Evolutionary conservation across 2,113 vertebrate species (phyloP), one percentile per base, ranked within the genome.

Genomic region (Prunella fulvescens): DNA sequence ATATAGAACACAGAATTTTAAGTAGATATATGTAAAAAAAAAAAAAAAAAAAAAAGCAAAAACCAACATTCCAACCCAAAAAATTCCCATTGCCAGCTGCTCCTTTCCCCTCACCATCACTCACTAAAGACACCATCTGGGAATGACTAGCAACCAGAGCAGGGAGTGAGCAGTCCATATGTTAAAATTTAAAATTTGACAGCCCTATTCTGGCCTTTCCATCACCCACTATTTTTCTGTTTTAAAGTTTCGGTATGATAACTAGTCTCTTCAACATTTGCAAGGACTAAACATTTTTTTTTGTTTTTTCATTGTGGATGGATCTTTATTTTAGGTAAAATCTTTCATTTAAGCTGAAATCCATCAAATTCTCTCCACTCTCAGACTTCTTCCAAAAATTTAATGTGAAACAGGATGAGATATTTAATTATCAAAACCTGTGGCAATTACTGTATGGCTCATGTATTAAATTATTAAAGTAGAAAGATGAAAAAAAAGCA

Each of bases 91-190:
- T 92, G 71, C 95, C 96, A 97, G 94, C 95, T 97, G 96, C 95
- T 96, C 67, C 92, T 93, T 95, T 96, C 92, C 92, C 90, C 96
- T 97, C 51, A 77, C 92, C 94, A 94, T 95, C 92, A 92, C 60
- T 96, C 92, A 95, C 58, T 96, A 70, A 95, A 96, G 94, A 92
- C 88, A 90, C 96, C 96, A 96, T 97, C 96, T 97, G 96, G 94
- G 96, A 95, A 57, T 4, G 95, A 97, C 95, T 94, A 96, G 95
- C 96, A 96, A 96, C 80, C 88, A 90, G 82, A 96, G 94, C 96
- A 97, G 91, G 51, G 96, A 97, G 90, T 94, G 94, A 97, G 95
- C 94, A 96, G 92, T 97, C 94, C 96, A 95, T 97, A 97, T 97
- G 96, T 95, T 92, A 95, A 96, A 96, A 96, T 96, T 72, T 95